Base-by-base conservation (phyloP, 2,113 vertebrate species). In the mouse (Mus musculus) region DNA sequence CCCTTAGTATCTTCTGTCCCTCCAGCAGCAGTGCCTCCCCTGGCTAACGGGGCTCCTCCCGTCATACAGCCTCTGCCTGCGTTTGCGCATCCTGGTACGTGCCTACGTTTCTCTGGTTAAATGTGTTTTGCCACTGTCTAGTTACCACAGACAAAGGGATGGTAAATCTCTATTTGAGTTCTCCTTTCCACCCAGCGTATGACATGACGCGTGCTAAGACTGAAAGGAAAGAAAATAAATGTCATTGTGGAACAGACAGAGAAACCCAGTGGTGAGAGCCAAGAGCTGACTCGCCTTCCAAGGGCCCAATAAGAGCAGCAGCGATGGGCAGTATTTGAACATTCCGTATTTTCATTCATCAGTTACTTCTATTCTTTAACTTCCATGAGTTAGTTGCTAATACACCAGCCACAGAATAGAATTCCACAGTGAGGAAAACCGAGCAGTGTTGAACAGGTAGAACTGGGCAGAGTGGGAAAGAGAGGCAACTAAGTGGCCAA, bases 11-110 rank as follows among this genome's bases (percentile, higher is more conserved):
- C 99, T 11, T 99, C 99, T 9, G 99, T 99, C 76, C 99, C 99
- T 33, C 98, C 99, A 54, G 97, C 98, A 93, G 98, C 99, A 75
- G 99, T 99, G 94, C 99, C 99, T 89, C 99, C 99, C 65, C 98
- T 99, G 94, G 99, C 99, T 96, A 99, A 99, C 6, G 99, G 99
- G 98, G 98, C 99, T 39, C 99, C 99, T 92, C 98, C 99, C 75
- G 99, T 99, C 96, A 99, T 99, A 97, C 99, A 99, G 93, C 99
- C 99, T 96, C 99, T 99, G 96, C 98, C 99, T 90, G 99, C 99
- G 96, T 99, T 99, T 97, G 98, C 99, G 95, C 99, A 99, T 98
- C 95, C 99, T 98, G 99, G 99, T 99, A 99, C 5, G 98, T 98
- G 59, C 93, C 76, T 26, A 78, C 65, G 71, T 28, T 24, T 7